Evolutionary conservation across 1,140 invertebrate genomes (phyloP), one percentile per base, ranked within the genome.

Genomic region (Drosophila parabipectinata): DNA sequence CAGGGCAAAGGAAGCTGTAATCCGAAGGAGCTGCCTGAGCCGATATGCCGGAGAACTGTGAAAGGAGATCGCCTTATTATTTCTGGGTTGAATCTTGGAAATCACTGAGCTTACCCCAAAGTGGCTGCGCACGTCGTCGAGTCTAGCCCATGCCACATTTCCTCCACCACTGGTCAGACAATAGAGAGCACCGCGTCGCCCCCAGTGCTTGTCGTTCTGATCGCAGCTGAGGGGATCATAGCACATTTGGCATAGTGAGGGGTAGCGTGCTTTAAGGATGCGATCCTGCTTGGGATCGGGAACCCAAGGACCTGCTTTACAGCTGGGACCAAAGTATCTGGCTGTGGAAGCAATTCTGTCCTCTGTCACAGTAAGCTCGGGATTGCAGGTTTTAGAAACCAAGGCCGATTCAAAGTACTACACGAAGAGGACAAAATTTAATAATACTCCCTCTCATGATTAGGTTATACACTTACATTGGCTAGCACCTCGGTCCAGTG

Each of bases 241-340:
- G 80, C 96, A 97, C 9, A 95, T 92, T 2, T 93, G 92, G 72
- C 96, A 97, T 1, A 97, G 89, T 44, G 95, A 95, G 8, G 93
- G 93, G 84, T 96, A 97, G 58, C 93, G 94, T 1, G 78, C 84
- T 91, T 96, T 98, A 3, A 97, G 91, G 87, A 94, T 84, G 32
- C 88, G 88, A 83, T 97, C 96, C 14, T 95, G 92, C 8, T 82
- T 73, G 0, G 92, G 77, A 91, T 97, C 95, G 0, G 94, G 93
- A 0, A 96, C 94, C 97, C 97, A 98, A 4, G 95, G 94, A 2
- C 97, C 97, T 26, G 97, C 95, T 72, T 96, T 96, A 88, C 97
- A 98, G 4, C 96, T 95, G 8, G 93, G 92, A 14, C 94, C 93
- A 90, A 98, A 97, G 91, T 94, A 96, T 48, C 93, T 91, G 0